phyloP scores from a whole-genome alignment of 2,113 vertebrate genomes.

The Neoarius graeffei region DNA sequence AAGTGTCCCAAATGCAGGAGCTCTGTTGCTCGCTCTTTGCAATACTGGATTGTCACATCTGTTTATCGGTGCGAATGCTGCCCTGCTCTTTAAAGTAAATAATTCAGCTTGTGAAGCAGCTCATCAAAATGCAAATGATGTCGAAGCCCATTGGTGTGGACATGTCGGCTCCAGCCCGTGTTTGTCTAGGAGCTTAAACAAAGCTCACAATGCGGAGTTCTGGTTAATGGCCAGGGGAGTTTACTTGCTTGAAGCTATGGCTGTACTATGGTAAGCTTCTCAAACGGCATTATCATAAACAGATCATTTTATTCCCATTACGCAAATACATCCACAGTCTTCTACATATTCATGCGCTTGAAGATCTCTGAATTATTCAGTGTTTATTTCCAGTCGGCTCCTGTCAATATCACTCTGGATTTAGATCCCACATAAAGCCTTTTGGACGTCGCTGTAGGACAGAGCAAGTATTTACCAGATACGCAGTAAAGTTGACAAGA shows the following conservation, averaged over 20 bases:
- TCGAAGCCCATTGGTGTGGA: slow-evolving; percentile 22
- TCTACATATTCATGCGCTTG: slow-evolving; percentile 62
- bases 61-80: not conserved
- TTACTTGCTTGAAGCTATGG: slow-evolving; percentile 10
- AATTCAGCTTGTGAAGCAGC: slow-evolving; percentile 25
- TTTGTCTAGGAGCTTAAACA: slow-evolving; percentile 20
- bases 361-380: slow-evolving; percentile 70
- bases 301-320: slow-evolving; percentile 43
- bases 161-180: not conserved
- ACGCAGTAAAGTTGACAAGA: not conserved
- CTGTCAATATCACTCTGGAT: slow-evolving; percentile 45
- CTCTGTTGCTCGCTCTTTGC: not conserved
- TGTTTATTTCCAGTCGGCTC: slow-evolving; percentile 67
- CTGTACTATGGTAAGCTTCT: slow-evolving; percentile 12
- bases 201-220: not conserved
- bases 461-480: not conserved
- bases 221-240: slow-evolving; percentile 25
- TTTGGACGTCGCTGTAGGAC: not conserved
- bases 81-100: slow-evolving; percentile 31
- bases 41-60: slow-evolving; percentile 16
- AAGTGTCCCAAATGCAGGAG: not conserved
- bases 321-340: slow-evolving; percentile 39
- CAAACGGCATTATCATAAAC: slow-evolving; percentile 44
- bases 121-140: slow-evolving; percentile 49
- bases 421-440: slow-evolving; percentile 32